A percentile compares a stretch with the other conserved stretches of the same genome.
phyloP scores from a whole-genome alignment of 35 echinoderm and acorn worm genomes.

The Ophiothrix spiculata region DNA sequence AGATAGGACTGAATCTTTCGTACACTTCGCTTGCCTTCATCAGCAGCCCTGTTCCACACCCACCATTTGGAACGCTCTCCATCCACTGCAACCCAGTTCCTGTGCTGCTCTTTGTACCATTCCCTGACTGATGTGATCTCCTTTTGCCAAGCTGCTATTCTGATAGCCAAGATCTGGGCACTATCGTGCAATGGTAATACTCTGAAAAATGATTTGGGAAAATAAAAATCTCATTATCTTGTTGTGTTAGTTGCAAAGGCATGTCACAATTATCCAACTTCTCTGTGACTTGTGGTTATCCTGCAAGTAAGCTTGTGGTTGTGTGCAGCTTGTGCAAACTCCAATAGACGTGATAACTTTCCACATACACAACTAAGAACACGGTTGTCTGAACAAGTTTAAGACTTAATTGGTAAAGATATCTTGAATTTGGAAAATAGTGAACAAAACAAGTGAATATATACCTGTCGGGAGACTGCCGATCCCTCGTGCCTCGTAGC shows the following conservation, averaged over 20 bases:
- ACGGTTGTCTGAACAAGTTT: no score
- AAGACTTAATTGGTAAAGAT: no score
- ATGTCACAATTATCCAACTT: neutral
- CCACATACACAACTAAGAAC: no score
- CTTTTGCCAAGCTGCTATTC: slow-evolving; percentile 95
- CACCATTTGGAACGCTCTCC: slow-evolving; percentile 97
- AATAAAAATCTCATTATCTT: neutral
- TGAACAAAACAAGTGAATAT: no score
- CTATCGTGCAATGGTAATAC: slow-evolving; percentile 91
- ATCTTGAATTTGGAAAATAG: no score
- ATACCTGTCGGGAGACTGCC: slow-evolving; percentile 83
- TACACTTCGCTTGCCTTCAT: slow-evolving; percentile 76
- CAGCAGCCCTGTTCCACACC: slow-evolving; percentile 78
- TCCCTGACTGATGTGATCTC: slow-evolving; percentile 90
- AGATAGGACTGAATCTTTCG: slow-evolving; percentile 85
- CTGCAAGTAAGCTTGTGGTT: neutral
- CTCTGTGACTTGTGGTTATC: neutral
- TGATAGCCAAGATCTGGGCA: slow-evolving; percentile 89
- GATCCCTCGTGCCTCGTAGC: slow-evolving; percentile 92
- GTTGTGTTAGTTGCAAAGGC: neutral
- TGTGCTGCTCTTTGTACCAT: slow-evolving; percentile 90
- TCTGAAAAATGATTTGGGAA: slow-evolving; percentile 37
- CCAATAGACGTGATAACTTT: no score
- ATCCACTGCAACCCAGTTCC: slow-evolving; percentile 75
- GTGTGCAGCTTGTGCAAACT: neutral